These are phyloP conservation scores for Aplodontia rufa DNA, from an alignment of 2,113 vertebrate genomes.

Conservation along the genomic window DNA sequence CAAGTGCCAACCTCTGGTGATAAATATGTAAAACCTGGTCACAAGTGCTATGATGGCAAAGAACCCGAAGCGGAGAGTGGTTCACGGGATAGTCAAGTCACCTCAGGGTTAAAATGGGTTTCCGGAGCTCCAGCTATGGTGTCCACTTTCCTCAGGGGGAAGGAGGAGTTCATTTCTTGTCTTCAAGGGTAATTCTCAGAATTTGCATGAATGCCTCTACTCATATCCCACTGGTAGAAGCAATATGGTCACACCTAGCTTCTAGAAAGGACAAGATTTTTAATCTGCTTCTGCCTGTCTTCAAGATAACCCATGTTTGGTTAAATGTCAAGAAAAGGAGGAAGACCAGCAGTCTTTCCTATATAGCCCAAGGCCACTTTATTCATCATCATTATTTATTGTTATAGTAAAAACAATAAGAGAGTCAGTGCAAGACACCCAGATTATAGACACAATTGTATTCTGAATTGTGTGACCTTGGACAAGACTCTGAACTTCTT, in stretches of 20 bases:
- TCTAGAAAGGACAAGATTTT: not conserved
- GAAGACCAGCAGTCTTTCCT: not conserved
- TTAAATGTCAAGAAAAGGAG: not conserved
- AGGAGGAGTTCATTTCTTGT: not conserved
- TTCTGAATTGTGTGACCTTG: not conserved
- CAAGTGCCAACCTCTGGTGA: not conserved
- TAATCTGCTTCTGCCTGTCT: not conserved
- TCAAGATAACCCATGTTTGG: not conserved
- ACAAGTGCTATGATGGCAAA: not conserved
- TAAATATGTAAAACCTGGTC: not conserved
- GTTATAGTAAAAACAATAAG: not conserved
- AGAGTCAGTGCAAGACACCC: not conserved
- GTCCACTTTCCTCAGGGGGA: not conserved
- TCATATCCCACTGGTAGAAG: not conserved
- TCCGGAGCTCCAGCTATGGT: not conserved
- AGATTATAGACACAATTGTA: not conserved
- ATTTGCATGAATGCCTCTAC: not conserved
- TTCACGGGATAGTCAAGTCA: not conserved
- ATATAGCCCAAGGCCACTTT: not conserved
- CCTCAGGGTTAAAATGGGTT: not conserved
- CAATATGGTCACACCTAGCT: not conserved
- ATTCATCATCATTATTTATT: not conserved
- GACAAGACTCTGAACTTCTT: not conserved
- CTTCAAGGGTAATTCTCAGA: not conserved
- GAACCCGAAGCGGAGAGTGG: not conserved